phyloP scores from a whole-genome alignment of 2,797 vertebrate species.

The Argentina silus region DNA sequence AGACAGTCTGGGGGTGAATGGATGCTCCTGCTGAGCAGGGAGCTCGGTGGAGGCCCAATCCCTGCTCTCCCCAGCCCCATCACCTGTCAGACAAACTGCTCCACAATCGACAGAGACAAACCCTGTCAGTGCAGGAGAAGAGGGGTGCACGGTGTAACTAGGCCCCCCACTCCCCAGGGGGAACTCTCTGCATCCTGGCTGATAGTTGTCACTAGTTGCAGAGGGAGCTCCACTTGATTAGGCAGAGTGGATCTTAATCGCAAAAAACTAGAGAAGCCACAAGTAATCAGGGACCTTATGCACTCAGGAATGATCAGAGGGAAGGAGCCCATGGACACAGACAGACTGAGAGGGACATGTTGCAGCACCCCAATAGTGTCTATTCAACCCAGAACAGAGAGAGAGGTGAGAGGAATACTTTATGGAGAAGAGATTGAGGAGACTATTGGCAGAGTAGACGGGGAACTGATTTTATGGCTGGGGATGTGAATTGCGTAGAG shows the following conservation, averaged over 20 bases:
- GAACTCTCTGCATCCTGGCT: constrained; percentile 33
- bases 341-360: constrained; percentile 42
- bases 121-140: constrained; percentile 55
- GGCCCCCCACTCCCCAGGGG: constrained; percentile 46
- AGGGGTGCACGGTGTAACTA: constrained; percentile 22
- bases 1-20: constrained; percentile 48
- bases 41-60: constrained; percentile 23
- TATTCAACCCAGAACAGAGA: background rate
- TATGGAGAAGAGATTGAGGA: constrained; percentile 7
- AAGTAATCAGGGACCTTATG: constrained; percentile 59
- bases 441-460: background rate
- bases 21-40: constrained; percentile 32
- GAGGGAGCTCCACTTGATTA: constrained; percentile 52
- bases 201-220: constrained; percentile 49
- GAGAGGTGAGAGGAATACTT: constrained; percentile 12
- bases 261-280: constrained; percentile 55
- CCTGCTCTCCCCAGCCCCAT: constrained; percentile 21
- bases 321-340: constrained; percentile 43
- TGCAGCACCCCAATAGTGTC: constrained; percentile 28
- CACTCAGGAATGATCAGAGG: constrained; percentile 46
- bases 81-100: constrained; percentile 43
- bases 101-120: constrained; percentile 70
- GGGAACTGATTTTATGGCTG: background rate
- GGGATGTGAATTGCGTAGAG: background rate
- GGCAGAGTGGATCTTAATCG: constrained; percentile 58